These are phyloP conservation scores for Idaea biselata DNA, from an alignment of 2,888 invertebrate species.

Conservation along the genomic window DNA sequence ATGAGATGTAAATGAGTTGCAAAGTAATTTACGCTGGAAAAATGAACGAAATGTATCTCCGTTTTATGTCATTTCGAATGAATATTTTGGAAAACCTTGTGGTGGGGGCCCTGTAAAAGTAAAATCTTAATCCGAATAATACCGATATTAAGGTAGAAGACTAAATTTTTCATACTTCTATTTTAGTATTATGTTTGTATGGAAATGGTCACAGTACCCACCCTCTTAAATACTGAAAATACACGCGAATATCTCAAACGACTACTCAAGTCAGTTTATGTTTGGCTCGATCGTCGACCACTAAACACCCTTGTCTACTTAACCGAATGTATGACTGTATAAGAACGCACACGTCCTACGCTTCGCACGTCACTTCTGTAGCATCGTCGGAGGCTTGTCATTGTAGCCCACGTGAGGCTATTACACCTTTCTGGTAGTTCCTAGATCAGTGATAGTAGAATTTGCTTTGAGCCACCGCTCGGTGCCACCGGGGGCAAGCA, in stretches of 20 bases:
- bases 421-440: slow-evolving; percentile 69
- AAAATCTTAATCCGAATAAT: too few relatives aligned
- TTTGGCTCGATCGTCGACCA: background rate
- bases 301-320: background rate
- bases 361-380: slow-evolving; percentile 41
- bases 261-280: background rate
- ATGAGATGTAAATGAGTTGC: too few relatives aligned
- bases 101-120: too few relatives aligned
- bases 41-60: too few relatives aligned
- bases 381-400: slow-evolving; percentile 61
- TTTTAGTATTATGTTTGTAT: too few relatives aligned
- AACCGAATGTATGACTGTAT: slow-evolving; percentile 36
- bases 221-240: background rate
- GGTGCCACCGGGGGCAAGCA: slow-evolving; percentile 64
- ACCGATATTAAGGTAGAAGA: too few relatives aligned
- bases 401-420: slow-evolving; percentile 72
- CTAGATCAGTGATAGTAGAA: slow-evolving; percentile 56
- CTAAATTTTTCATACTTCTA: too few relatives aligned
- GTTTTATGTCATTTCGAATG: too few relatives aligned
- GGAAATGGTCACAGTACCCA: too few relatives aligned
- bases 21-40: too few relatives aligned
- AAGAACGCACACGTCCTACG: slow-evolving; percentile 68
- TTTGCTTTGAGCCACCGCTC: slow-evolving; percentile 60
- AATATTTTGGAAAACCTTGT: too few relatives aligned
- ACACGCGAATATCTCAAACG: background rate